Evolutionary conservation across 2,113 vertebrate species (phyloP).

Genomic region (Speoplatyrhinus poulsoni): DNA sequence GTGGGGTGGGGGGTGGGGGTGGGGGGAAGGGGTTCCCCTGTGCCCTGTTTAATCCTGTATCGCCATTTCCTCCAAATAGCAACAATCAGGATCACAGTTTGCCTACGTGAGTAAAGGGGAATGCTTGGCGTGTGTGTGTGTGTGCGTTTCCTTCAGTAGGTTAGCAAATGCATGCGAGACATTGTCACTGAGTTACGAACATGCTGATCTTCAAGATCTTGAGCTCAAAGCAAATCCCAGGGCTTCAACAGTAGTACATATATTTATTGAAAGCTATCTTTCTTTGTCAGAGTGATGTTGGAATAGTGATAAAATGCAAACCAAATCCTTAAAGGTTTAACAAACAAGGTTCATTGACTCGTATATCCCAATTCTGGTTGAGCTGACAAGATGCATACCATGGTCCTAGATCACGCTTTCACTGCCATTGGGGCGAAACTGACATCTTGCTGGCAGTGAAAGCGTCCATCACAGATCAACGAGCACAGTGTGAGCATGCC

Average conservation of each 20-base stretch:
- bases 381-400: not conserved
- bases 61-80: slow-evolving; percentile 76
- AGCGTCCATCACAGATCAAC: slow-evolving; percentile 62
- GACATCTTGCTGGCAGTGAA: slow-evolving; percentile 54
- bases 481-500: slow-evolving; percentile 78
- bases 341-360: slow-evolving; percentile 16
- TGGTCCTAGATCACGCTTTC: slow-evolving; percentile 58
- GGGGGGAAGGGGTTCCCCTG: slow-evolving; percentile 13
- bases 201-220: slow-evolving; percentile 16
- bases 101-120: slow-evolving; percentile 85
- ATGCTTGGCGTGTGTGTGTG: slow-evolving; percentile 79
- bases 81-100: slow-evolving; percentile 83
- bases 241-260: too few species aligned
- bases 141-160: slow-evolving; percentile 69
- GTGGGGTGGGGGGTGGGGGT: slow-evolving; percentile 45
- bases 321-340: slow-evolving; percentile 15
- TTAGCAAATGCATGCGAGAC: slow-evolving; percentile 86
- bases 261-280: too few species aligned
- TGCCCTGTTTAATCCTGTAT: slow-evolving; percentile 59
- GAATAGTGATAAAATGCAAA: too few species aligned
- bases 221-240: slow-evolving; percentile 12
- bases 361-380: slow-evolving; percentile 30
- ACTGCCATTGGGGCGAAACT: slow-evolving; percentile 46
- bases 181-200: slow-evolving; percentile 58
- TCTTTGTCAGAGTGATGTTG: too few species aligned